Conservation (phyloP, 2,113 vertebrate genomes). For the Heterotilapia buettikoferi region DNA sequence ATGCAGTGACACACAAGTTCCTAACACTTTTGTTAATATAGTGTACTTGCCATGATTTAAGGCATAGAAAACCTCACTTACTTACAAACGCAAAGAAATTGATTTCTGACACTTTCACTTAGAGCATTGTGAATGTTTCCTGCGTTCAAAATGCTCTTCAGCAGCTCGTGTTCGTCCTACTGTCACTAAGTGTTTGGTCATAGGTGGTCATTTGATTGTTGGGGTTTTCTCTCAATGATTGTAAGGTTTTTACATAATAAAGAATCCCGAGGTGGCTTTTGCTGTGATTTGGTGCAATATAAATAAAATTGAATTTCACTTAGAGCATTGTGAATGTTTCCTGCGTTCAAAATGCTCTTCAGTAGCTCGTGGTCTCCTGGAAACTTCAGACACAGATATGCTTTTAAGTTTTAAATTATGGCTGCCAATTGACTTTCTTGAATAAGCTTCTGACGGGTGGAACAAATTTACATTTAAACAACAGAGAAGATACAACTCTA, state of each 20-base stretch:
- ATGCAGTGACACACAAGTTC: background rate
- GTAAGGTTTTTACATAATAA: background rate
- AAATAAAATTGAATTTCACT: background rate
- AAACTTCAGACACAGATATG: background rate
- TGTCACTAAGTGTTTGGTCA: background rate
- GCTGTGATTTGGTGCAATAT: background rate
- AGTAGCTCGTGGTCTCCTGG: rapidly evolving
- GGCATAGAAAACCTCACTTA: background rate
- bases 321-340: background rate
- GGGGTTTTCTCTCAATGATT: background rate
- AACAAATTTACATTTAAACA: background rate
- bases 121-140: background rate
- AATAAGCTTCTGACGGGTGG: background rate
- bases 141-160: rapidly evolving
- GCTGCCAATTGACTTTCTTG: background rate
- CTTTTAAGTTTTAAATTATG: background rate
- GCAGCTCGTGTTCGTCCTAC: background rate
- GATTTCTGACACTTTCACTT: background rate
- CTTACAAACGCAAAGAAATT: background rate
- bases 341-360: background rate
- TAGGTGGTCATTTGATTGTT: background rate
- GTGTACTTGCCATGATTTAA: background rate
- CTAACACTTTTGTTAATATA: background rate
- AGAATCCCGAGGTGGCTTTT: background rate
- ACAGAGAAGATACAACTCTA: background rate